A percentile compares a stretch with the other conserved stretches of the same genome.
These are phyloP conservation scores for Hypercompe scribonia DNA, from an alignment of 2,888 invertebrate species.

Conservation along the genomic window DNA sequence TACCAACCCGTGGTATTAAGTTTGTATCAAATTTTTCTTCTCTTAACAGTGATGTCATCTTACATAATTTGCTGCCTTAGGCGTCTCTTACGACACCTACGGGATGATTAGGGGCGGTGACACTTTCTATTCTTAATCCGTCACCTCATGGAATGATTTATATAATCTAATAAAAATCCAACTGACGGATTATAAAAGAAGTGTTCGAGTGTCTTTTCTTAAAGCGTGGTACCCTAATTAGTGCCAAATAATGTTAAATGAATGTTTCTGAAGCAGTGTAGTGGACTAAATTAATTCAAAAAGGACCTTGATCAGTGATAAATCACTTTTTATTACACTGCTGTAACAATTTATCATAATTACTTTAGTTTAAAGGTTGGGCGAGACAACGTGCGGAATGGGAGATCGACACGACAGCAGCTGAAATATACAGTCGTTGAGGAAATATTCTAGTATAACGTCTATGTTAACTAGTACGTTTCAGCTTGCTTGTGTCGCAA, in stretches of 20 bases:
- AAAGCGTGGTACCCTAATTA: neutral
- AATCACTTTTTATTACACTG: neutral
- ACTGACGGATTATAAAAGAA: neutral
- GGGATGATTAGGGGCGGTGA: too few species aligned
- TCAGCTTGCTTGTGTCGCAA: neutral
- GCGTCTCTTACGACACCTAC: too few species aligned
- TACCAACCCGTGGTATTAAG: too few species aligned
- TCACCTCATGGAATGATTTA: too few species aligned
- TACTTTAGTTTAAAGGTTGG: neutral
- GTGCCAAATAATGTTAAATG: neutral
- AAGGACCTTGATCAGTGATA: neutral
- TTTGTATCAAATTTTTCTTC: too few species aligned
- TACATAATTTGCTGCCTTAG: too few species aligned
- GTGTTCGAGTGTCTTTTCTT: neutral
- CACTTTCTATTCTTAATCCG: too few species aligned
- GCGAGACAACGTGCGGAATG: neutral
- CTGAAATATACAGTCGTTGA: neutral
- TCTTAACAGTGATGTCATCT: too few species aligned
- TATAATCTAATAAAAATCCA: too few species aligned
- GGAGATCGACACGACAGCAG: neutral
- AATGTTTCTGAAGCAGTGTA: neutral
- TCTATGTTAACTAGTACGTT: neutral
- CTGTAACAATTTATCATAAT: neutral
- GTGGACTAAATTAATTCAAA: neutral
- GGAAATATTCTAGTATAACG: neutral